Evolutionary conservation across 2,888 invertebrate species (phyloP).

Genomic region (Mechanitis messenoides): DNA sequence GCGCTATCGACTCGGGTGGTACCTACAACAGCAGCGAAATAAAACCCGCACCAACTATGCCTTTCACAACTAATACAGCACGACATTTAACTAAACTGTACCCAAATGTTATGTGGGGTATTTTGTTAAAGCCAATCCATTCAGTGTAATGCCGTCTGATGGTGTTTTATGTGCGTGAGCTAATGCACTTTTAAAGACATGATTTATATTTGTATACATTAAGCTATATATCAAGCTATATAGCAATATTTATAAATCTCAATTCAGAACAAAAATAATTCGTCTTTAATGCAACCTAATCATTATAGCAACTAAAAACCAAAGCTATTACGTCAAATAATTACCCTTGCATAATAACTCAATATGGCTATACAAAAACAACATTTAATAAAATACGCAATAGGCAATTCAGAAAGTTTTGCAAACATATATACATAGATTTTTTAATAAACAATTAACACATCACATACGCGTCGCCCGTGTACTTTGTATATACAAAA

Average conservation of each 20-base stretch:
- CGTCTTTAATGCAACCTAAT: too few relatives aligned
- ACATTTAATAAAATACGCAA: background rate
- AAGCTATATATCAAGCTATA: too few relatives aligned
- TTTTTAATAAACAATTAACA: too few relatives aligned
- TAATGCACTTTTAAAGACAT: constrained; percentile 2
- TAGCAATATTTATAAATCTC: too few relatives aligned
- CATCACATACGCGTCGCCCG: too few relatives aligned
- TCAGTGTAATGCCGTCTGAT: constrained; percentile 2
- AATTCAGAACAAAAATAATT: too few relatives aligned
- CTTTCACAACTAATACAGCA: constrained; percentile 10
- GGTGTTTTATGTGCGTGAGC: constrained; percentile 4
- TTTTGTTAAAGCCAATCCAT: constrained; percentile 6
- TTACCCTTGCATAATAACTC: background rate
- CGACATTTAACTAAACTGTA: constrained; percentile 16
- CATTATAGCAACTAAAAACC: background rate
- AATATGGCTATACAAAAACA: background rate
- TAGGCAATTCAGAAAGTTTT: too few relatives aligned
- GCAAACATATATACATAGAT: too few relatives aligned
- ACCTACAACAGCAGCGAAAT: constrained; percentile 31
- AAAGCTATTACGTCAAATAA: background rate
- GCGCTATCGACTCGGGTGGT: constrained; percentile 65
- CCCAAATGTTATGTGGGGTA: constrained; percentile 3
- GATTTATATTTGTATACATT: too few relatives aligned
- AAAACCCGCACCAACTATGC: constrained; percentile 22
- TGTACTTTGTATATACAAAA: too few relatives aligned